phyloP scores from a whole-genome alignment of 2,113 vertebrate genomes.

The Desmodus rotundus region DNA sequence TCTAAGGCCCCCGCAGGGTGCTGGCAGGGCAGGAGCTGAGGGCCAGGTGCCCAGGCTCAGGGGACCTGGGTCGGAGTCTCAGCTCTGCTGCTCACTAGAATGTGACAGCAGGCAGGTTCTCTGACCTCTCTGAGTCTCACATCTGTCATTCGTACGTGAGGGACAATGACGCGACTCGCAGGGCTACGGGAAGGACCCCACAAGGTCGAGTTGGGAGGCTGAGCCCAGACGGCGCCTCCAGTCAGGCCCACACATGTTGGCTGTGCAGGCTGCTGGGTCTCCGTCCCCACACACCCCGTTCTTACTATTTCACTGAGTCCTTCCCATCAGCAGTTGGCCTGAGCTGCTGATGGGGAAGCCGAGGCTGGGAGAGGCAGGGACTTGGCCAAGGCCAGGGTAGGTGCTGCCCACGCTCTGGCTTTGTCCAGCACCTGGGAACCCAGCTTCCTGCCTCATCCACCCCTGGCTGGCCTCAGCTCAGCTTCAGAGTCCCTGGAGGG shows the following conservation, averaged over 20 bases:
- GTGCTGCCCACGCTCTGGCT: neutral
- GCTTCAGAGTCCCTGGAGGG: neutral
- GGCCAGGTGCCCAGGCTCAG: neutral
- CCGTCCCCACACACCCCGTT: rapidly evolving
- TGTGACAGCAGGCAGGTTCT: neutral
- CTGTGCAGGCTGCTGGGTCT: neutral
- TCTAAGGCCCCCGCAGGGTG: neutral
- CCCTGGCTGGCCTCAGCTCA: neutral
- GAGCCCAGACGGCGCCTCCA: neutral
- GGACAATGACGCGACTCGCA: neutral
- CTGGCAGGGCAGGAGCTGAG: neutral
- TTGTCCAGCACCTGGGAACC: neutral
- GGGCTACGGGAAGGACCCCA: neutral
- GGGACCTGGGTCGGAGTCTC: neutral
- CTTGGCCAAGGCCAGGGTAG: neutral
- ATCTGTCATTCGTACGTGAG: neutral
- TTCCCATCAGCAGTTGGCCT: neutral
- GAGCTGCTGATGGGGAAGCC: neutral
- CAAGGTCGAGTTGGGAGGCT: rapidly evolving
- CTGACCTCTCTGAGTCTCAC: neutral
- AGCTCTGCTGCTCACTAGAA: neutral
- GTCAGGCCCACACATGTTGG: neutral
- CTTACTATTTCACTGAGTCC: neutral
- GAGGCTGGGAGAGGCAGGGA: neutral
- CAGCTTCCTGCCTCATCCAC: neutral